Conservation (phyloP, 1,140 invertebrate genomes). For the Aphelenchoides fujianensis region DNA sequence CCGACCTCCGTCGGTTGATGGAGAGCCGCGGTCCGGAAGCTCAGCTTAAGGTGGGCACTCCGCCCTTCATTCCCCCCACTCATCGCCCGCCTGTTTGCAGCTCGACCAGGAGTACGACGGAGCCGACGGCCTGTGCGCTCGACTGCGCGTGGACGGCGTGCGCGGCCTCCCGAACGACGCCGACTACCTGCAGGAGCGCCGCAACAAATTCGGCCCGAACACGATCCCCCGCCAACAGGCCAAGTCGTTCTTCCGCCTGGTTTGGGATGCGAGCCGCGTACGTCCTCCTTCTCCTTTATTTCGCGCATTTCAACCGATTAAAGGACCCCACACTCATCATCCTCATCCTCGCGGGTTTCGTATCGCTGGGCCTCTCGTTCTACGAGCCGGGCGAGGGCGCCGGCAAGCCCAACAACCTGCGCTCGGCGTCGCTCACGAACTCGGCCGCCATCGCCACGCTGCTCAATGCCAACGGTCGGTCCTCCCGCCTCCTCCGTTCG, state of each 20-base stretch:
- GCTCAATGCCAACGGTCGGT: neutral
- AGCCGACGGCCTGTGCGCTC: conserved; percentile 84
- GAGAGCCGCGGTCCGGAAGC: conserved; percentile 86
- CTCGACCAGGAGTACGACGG: conserved; percentile 73
- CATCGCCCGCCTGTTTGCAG: conserved; percentile 31
- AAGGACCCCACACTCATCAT: conserved; percentile 62
- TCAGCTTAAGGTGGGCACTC: conserved; percentile 66
- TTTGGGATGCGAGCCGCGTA: conserved; percentile 98
- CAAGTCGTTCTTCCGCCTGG: conserved; percentile 94
- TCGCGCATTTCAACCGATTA: too few relatives aligned
- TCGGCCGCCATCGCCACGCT: neutral
- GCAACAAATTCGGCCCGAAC: conserved; percentile 92
- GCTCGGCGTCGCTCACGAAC: neutral
- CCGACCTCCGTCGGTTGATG: conserved; percentile 93
- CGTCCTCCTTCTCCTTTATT: too few relatives aligned
- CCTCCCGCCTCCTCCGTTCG: neutral
- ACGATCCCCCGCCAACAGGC: conserved; percentile 96
- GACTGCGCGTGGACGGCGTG: conserved; percentile 81
- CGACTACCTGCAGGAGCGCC: conserved; percentile 80
- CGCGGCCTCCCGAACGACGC: conserved; percentile 83
- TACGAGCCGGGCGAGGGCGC: conserved; percentile 51
- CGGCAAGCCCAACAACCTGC: conserved; percentile 23
- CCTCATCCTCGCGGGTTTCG: conserved; percentile 56
- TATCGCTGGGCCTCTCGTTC: conserved; percentile 60
- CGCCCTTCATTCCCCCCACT: neutral